Base-by-base conservation (phyloP, 2,797 vertebrate genomes). In the Chelon labrosus region DNA sequence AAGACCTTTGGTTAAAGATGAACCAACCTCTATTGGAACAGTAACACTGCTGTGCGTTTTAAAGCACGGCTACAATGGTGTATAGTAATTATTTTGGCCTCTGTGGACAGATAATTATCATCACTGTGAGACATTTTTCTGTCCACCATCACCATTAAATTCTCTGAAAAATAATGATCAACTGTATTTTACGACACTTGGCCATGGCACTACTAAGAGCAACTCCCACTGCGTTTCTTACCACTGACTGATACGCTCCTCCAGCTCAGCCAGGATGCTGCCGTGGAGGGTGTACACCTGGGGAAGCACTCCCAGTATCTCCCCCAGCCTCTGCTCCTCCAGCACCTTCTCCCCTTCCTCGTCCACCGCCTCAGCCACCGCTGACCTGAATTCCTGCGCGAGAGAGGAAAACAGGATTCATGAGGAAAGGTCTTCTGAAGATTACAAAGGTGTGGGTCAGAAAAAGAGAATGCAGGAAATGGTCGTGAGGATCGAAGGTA, bases 171-270 rank as follows among this genome's bases (percentile, higher is more conserved):
- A 38, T 20, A 16, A 70, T 7, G 10, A 22, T 56, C 17, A 53
- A 1, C 16, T 55, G n/a, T 17, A 22, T 10, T 16, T 4, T 22
- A 22, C 16, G 31, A 20, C 25, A 47, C 22, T 17, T 47, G 11
- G 12, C 49, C 3, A 44, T 10, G n/a, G 25, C 38, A 25, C 35
- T 35, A 7, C 14, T 41, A 44, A 11, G 5, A 19, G 35, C 7
- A 31, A 35, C 52, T 14, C 37, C 10, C 10, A 41, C 9, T 5
- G 1, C 20, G 51, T 73, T 17, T 75, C 92, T 92, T 90, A 97
- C 98, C 98, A 99, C 79, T 96, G 94, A 61, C 87, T 88, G 64
- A 98, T 91, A 77, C 94, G 95, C 31, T 96, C 93, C 74, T 96
- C 96, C 91, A 99, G 91, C 80, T 97, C 96, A 20, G 85, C 80